A percentile compares a stretch with the other conserved stretches of the same genome.
Conservation (phyloP, 2,113 vertebrate species). For the Phylloscopus whistleri region DNA sequence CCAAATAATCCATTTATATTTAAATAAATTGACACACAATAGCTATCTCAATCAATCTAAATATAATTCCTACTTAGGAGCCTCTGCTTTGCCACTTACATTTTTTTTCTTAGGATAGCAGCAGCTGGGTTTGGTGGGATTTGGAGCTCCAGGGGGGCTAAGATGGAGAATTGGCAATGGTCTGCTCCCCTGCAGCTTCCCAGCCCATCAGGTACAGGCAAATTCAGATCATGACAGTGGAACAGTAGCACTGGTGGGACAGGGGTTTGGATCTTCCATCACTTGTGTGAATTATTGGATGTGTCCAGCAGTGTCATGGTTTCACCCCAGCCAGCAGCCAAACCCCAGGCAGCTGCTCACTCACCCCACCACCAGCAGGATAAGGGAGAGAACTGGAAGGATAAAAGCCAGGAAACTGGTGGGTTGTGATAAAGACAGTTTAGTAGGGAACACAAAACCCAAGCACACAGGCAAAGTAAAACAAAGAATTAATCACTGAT, state of each 20-base stretch:
- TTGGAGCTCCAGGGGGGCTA: not conserved
- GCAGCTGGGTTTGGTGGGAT: not conserved
- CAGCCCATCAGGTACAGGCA: not conserved
- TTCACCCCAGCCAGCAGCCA: not conserved
- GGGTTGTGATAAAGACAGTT: not conserved
- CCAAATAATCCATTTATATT: conserved; percentile 54
- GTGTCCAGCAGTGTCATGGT: not conserved
- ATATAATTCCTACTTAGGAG: conserved; percentile 3
- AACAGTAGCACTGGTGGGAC: not conserved
- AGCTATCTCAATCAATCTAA: conserved; percentile 35
- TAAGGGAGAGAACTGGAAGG: not conserved
- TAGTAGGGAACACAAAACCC: not conserved
- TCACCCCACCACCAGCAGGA: not conserved
- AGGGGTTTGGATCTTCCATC: not conserved
- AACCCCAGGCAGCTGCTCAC: not conserved
- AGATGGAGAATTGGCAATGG: not conserved
- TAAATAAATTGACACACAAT: conserved; percentile 12
- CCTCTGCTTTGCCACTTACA: not conserved
- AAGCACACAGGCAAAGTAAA: not conserved
- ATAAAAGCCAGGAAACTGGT: not conserved
- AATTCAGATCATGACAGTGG: not conserved
- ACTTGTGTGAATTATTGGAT: not conserved
- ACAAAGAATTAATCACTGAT: not conserved
- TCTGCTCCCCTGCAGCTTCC: not conserved
- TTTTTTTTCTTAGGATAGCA: not conserved